Conservation (phyloP, 2,797 vertebrate species). For the Molothrus aeneus region DNA sequence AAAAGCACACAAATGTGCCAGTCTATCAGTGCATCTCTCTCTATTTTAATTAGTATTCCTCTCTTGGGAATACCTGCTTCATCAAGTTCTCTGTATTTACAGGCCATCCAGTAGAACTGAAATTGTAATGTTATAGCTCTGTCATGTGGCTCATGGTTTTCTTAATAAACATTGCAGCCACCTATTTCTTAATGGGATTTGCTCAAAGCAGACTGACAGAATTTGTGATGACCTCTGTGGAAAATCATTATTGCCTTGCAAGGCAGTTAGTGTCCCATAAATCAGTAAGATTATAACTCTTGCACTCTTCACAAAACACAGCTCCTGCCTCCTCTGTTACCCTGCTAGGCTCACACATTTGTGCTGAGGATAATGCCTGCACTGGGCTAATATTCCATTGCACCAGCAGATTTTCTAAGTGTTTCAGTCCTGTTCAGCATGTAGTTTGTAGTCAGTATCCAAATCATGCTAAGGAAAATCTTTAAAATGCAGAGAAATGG, state of each 20-base stretch:
- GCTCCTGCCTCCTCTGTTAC: neutral
- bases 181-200: slow-evolving; percentile 39
- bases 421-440: neutral
- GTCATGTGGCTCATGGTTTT: neutral
- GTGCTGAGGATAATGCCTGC: neutral
- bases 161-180: slow-evolving; percentile 22
- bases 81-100: neutral
- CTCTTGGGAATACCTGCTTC: neutral
- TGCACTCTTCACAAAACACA: neutral
- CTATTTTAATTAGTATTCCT: neutral
- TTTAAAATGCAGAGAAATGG: neutral
- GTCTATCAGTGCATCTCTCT: neutral
- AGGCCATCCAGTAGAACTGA: neutral
- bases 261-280: slow-evolving; percentile 32
- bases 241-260: neutral
- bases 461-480: neutral
- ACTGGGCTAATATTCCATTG: neutral
- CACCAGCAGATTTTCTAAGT: neutral
- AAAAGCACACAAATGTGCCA: neutral
- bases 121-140: neutral
- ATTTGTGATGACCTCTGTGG: slow-evolving; percentile 31
- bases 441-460: neutral
- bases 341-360: neutral
- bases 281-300: slow-evolving; percentile 10
- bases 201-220: slow-evolving; percentile 26